A percentile compares a stretch with the other conserved stretches of the same genome.
Conservation (phyloP, 2,888 invertebrate species). For the Belgica antarctica region DNA sequence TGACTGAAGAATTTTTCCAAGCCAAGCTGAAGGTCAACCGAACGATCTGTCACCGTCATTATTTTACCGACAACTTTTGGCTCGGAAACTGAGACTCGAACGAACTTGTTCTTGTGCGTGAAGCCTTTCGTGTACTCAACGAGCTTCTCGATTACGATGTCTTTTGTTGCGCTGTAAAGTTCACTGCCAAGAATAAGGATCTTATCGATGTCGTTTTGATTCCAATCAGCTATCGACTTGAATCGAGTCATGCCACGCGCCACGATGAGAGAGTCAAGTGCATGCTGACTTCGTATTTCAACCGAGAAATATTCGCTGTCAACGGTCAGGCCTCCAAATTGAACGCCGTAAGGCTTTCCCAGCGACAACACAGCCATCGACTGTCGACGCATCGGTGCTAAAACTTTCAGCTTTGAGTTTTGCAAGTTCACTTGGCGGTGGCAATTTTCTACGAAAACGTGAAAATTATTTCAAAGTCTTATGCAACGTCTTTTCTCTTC, state of each 20-base stretch:
- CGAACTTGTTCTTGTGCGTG: conserved; percentile 4
- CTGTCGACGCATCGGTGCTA: not conserved
- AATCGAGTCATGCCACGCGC: conserved; percentile 23
- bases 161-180: conserved; percentile 20
- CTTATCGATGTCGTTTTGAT: conserved; percentile 19
- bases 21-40: conserved; percentile 56
- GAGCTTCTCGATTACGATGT: not conserved
- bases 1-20: conserved; percentile 59
- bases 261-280: conserved; percentile 28
- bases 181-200: conserved; percentile 24
- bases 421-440: conserved; percentile 6
- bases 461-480: no score
- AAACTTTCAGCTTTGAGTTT: not conserved
- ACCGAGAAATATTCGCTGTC: not conserved
- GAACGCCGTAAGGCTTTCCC: conserved; percentile 29
- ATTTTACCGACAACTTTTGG: conserved; percentile 29
- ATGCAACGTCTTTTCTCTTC: no score
- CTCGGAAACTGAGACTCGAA: conserved; percentile 24
- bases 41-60: conserved; percentile 11
- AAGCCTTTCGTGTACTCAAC: conserved; percentile 20
- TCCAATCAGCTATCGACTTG: conserved; percentile 19
- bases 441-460: conserved; percentile 1
- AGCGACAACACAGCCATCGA: not conserved
- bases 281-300: conserved; percentile 1
- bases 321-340: conserved; percentile 11